A percentile compares a stretch with the other conserved stretches of the same genome.
These are phyloP conservation scores for Epizoanthus ramosus DNA, from an alignment of 92 coral and sea anemone genomes.

Conservation along the genomic window DNA sequence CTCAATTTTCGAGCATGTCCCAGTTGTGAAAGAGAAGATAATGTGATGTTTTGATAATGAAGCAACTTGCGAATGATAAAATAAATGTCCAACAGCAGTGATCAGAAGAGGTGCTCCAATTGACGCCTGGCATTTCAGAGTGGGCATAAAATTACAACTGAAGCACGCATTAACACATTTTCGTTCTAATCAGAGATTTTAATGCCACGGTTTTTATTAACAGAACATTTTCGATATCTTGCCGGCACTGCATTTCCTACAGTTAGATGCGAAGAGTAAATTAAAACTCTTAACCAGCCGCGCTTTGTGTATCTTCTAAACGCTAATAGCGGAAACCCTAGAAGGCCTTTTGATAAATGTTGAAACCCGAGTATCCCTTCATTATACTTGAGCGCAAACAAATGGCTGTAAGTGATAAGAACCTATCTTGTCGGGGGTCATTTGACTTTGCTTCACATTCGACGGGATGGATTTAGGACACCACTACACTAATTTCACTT, in stretches of 20 bases:
- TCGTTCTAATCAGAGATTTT: conserved; percentile 19
- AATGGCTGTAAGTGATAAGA: conserved; percentile 84
- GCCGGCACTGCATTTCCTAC: conserved; percentile 15
- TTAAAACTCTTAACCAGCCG: conserved; percentile 82
- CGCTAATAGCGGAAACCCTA: conserved; percentile 94
- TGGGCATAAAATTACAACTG: conserved; percentile 43
- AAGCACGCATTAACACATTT: conserved; percentile 40
- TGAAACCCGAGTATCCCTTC: conserved; percentile 96
- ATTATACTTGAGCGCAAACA: conserved; percentile 79
- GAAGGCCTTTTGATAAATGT: conserved; percentile 84
- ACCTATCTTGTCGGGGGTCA: conserved; percentile 35
- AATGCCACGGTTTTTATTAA: background rate
- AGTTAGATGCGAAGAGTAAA: conserved; percentile 51
- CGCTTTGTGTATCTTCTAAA: conserved; percentile 83
- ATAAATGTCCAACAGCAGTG: conserved; percentile 19
- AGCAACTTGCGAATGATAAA: background rate
- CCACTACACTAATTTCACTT: conserved; percentile 9
- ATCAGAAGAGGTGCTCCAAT: conserved; percentile 24
- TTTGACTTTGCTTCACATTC: conserved; percentile 16
- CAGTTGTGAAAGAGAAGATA: conserved; percentile 26
- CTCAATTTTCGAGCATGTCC: conserved; percentile 46
- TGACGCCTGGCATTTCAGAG: conserved; percentile 41
- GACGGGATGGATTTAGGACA: conserved; percentile 23
- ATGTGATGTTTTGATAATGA: background rate
- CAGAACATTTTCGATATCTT: conserved; percentile 7